These are phyloP conservation scores for Tyria jacobaeae DNA, from an alignment of 2,888 invertebrate genomes.

Conservation along the genomic window DNA sequence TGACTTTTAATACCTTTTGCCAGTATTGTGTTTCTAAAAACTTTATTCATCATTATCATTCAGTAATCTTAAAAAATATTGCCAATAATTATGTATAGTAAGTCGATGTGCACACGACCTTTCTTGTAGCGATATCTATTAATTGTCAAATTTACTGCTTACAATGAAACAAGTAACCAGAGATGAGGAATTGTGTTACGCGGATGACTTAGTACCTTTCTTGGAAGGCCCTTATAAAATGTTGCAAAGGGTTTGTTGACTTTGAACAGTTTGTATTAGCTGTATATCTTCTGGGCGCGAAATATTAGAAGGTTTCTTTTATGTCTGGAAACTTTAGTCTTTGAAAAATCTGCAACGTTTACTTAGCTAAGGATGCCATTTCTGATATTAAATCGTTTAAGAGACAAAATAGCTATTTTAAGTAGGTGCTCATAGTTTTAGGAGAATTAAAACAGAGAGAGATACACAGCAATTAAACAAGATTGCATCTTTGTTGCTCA, in stretches of 20 bases:
- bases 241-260: slow-evolving; percentile 31
- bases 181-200: slow-evolving; percentile 67
- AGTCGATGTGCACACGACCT: slow-evolving; percentile 20
- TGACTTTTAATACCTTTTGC: no score
- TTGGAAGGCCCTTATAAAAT: slow-evolving; percentile 45
- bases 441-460: neutral
- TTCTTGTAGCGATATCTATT: slow-evolving; percentile 53
- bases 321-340: neutral
- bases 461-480: neutral
- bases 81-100: neutral
- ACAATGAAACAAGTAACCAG: slow-evolving; percentile 61
- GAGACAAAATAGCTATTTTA: no score
- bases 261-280: neutral
- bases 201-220: slow-evolving; percentile 56
- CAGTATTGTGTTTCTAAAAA: no score
- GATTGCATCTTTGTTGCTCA: no score
- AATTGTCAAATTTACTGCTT: slow-evolving; percentile 72
- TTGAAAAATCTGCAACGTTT: no score
- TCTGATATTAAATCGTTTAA: no score
- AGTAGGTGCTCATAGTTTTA: neutral
- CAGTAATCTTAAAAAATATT: neutral
- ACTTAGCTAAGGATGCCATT: no score
- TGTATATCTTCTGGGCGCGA: neutral
- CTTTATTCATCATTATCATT: no score
- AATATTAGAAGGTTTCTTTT: neutral